Evolutionary conservation across 2,888 invertebrate genomes (phyloP), one percentile per base, ranked within the genome.

Genomic region (Helleia helle): DNA sequence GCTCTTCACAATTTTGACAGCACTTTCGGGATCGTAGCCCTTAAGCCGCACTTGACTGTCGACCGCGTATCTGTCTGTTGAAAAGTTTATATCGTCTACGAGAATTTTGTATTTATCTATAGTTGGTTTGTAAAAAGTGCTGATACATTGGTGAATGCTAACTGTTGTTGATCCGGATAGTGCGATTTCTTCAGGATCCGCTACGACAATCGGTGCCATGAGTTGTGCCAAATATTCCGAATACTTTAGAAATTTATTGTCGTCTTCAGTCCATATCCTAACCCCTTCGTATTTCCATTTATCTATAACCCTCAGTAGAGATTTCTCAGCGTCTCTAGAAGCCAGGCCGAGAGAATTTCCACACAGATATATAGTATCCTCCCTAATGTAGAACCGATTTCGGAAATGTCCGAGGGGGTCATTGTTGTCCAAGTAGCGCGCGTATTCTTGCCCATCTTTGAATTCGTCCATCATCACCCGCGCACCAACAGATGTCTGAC

Each of bases 301-400:
- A 4, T 68, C 56, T 2, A 80, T 40, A 1, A 56, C 59, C 8
- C 54, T 50, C 5, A 63, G 22, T 0, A 69, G 47, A 3, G 55
- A 48, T 36, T 68, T 56, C 47, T 74, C 75, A 0, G 80, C 68
- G 37, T 80, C 77, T 44, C 60, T 72, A 0, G 72, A 72, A 3
- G 72, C 69, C 2, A 79, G 54, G 1, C 81, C 81, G n/a, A 81
- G 45, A 0, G 79, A 76, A 47, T 80, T 79, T 0, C 81, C 81
- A 39, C 75, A 75, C 65, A 81, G 60, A 53, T 81, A 80, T 13
- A 75, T 71, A 0, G 49, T 51, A 1, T 55, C 68, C 49, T 71
- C 52, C 14, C 62, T 69, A 18, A 69, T 22, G 42, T 64, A 72
- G 49, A 80, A 81, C n/a, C 72, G 59, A 8, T 63, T 57, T 25